Evolutionary conservation across 1,140 invertebrate species (phyloP).

Genomic region (Stratiolaelaps scimitus): DNA sequence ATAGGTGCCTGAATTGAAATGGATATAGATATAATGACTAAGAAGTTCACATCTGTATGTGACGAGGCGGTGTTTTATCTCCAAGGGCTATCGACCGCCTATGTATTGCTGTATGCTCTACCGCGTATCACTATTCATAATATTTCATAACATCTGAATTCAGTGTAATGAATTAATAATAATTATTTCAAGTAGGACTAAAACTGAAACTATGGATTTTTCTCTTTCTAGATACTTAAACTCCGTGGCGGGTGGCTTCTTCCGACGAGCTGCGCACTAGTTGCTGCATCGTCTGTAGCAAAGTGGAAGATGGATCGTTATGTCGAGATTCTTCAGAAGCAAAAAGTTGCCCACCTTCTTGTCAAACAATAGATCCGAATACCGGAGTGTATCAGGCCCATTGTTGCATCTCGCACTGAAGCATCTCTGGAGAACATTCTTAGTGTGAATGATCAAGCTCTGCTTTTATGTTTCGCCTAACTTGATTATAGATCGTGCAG

Average conservation of each 20-base stretch:
- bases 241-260: background rate
- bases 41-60: too few relatives aligned
- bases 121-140: too few relatives aligned
- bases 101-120: too few relatives aligned
- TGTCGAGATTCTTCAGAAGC: background rate
- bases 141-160: too few relatives aligned
- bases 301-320: conserved; percentile 3
- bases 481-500: background rate
- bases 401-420: background rate
- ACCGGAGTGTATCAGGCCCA: background rate
- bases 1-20: too few relatives aligned
- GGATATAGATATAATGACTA: too few relatives aligned
- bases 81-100: too few relatives aligned
- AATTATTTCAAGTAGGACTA: too few relatives aligned
- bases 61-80: too few relatives aligned
- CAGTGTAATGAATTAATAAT: too few relatives aligned
- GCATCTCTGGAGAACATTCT: background rate
- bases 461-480: background rate
- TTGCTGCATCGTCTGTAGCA: background rate
- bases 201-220: too few relatives aligned
- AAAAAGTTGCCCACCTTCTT: conserved; percentile 15
- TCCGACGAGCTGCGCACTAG: background rate
- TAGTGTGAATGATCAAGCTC: background rate
- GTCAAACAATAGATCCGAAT: background rate
- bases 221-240: conserved; percentile 5